A percentile compares a stretch with the other conserved stretches of the same genome.
These are phyloP conservation scores for Tauraco erythrolophus DNA, from an alignment of 2,113 vertebrate genomes.

Conservation along the genomic window DNA sequence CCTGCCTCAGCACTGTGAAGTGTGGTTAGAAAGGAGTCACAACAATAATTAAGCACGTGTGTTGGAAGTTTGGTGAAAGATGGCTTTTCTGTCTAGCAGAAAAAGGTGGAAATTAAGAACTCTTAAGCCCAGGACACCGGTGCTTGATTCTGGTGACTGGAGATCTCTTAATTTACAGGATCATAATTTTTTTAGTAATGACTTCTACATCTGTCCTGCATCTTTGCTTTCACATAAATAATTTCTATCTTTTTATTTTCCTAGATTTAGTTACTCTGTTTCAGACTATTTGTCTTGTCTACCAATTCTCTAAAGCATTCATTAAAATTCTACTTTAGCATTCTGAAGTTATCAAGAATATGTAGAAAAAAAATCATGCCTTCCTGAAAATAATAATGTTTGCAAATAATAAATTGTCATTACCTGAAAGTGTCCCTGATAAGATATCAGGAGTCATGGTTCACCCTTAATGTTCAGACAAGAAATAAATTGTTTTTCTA, in stretches of 20 bases:
- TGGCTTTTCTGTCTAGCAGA: neutral
- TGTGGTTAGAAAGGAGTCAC: neutral
- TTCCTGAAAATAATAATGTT: neutral
- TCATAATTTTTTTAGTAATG: neutral
- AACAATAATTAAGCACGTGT: neutral
- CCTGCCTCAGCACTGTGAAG: neutral
- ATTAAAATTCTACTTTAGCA: constrained; percentile 36
- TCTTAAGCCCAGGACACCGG: neutral
- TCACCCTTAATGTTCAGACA: neutral
- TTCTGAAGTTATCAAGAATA: neutral
- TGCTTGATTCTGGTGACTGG: neutral
- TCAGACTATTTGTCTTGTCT: constrained; percentile 22
- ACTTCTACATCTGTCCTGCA: neutral
- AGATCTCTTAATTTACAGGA: constrained; percentile 4
- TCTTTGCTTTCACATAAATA: constrained; percentile 1
- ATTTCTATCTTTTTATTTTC: neutral
- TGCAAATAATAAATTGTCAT: neutral
- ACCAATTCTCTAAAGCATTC: neutral
- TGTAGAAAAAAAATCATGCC: neutral
- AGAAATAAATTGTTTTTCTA: neutral
- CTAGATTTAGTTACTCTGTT: constrained; percentile 2
- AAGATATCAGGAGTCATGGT: neutral
- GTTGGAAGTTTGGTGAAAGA: neutral
- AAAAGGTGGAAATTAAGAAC: neutral
- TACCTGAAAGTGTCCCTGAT: neutral